Percentiles rank a stretch among this genome's conserved stretches.
Evolutionary conservation across 2,888 invertebrate genomes (phyloP).

Genomic region (Heliconius erato): DNA sequence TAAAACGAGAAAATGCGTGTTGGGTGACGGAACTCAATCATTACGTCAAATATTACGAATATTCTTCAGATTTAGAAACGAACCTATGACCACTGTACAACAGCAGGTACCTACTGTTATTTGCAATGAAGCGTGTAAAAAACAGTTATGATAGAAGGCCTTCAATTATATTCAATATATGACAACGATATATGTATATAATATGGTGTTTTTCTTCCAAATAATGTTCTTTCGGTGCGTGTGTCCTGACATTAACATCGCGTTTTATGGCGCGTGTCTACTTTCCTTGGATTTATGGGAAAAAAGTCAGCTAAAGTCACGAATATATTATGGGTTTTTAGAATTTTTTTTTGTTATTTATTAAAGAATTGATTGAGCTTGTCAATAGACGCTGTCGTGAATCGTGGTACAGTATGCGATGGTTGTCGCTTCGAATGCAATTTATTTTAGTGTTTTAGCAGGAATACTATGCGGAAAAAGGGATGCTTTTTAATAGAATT

Average conservation of each 20-base stretch:
- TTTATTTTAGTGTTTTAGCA: no score
- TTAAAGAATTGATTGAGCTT: not conserved
- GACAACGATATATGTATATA: constrained; percentile 1
- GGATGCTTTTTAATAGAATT: no score
- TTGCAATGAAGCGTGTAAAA: not conserved
- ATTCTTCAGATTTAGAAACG: not conserved
- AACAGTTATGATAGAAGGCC: not conserved
- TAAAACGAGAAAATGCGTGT: no score
- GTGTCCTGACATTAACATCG: constrained; percentile 40
- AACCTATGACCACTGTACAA: not conserved
- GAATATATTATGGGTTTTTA: constrained; percentile 17
- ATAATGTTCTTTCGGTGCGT: constrained; percentile 22
- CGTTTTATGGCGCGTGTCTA: constrained; percentile 42
- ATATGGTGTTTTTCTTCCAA: constrained; percentile 16
- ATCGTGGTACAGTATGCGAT: not conserved
- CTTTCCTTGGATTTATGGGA: constrained; percentile 30
- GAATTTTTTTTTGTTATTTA: not conserved
- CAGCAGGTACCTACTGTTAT: no score
- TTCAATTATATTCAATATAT: constrained; percentile 17
- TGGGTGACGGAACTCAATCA: no score
- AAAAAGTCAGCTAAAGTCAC: constrained; percentile 25
- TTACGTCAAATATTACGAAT: not conserved
- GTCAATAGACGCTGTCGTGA: not conserved
- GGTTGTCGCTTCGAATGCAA: not conserved
- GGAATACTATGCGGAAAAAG: no score